Evolutionary conservation across 2,888 invertebrate species (phyloP), one percentile per base, ranked within the genome.

Genomic region (Entomobrya proxima): DNA sequence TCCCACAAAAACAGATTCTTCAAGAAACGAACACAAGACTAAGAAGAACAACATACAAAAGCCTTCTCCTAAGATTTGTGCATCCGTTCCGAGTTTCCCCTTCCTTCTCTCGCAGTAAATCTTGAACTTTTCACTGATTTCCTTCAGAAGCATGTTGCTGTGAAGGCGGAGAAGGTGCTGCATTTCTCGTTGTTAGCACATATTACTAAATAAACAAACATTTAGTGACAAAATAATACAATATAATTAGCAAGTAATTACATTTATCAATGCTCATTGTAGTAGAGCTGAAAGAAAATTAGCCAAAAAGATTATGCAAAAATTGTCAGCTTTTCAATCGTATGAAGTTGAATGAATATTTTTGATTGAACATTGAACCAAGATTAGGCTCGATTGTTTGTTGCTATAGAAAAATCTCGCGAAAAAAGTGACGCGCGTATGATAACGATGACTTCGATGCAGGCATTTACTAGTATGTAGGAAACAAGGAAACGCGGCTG

Each of bases 31-130:
- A 67, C 24, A 27, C 21, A 9, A 64, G 37, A 18, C n/a, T n/a
- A n/a, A 35, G n/a, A 40, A 37, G 37, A 64, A 64, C 64, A 64
- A 64, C n/a, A 64, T 64, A 24, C 44, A 40, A 40, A 67, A 67
- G 13, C 21, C 24, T 24, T 40, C n/a, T n/a, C 40, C 24, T 24
- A 67, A 44, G 37, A 44, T 40, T 40, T 67, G 24, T 1, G 24
- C 40, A 44, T 37, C 44, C 37, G 37, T 40, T 24, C 21, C 2
- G 24, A 67, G 13, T 24, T 67, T 40, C 15, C 24, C 35, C 24
- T 64, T 44, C 44, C 40, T 67, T 40, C 35, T 32, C 35, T 1
- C 15, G n/a, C n/a, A 35, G 2, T 64, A 35, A 37, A 35, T 35
- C 32, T 64, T 32, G 35, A 1, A 64, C 27, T 35, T 64, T 37